These are phyloP conservation scores for Vireo griseus DNA, from an alignment of 2,797 vertebrate genomes.

Conservation along the genomic window DNA sequence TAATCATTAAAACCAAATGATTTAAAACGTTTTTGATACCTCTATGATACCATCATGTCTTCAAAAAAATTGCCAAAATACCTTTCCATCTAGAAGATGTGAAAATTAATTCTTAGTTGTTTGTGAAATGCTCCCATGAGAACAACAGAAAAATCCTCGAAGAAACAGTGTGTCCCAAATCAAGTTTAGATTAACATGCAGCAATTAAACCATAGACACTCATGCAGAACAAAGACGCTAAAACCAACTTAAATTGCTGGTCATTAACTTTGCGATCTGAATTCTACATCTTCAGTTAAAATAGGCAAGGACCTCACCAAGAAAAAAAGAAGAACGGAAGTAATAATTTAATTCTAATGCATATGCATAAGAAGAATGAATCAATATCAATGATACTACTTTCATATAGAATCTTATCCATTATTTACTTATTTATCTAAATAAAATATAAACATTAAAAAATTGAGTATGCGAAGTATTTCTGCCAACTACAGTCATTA, in stretches of 20 bases:
- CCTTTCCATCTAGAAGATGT: neutral
- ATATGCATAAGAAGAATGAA: neutral
- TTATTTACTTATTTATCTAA: neutral
- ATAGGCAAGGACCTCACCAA: neutral
- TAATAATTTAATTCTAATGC: neutral
- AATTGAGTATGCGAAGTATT: neutral
- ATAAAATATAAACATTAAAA: neutral
- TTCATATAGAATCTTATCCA: neutral
- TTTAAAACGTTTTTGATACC: neutral
- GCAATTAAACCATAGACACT: neutral
- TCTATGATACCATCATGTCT: neutral
- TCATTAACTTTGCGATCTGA: neutral
- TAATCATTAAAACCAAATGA: neutral
- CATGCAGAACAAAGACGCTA: neutral
- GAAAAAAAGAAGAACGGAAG: neutral
- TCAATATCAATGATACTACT: neutral
- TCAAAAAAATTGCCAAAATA: neutral
- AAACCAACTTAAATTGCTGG: neutral
- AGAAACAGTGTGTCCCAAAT: neutral
- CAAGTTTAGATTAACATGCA: neutral
- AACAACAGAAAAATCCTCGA: neutral
- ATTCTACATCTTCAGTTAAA: neutral
- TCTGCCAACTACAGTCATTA: neutral
- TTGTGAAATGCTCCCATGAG: neutral
- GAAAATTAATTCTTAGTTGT: neutral